Conservation (phyloP, 1,140 invertebrate genomes). For the Holotrichia oblita region DNA sequence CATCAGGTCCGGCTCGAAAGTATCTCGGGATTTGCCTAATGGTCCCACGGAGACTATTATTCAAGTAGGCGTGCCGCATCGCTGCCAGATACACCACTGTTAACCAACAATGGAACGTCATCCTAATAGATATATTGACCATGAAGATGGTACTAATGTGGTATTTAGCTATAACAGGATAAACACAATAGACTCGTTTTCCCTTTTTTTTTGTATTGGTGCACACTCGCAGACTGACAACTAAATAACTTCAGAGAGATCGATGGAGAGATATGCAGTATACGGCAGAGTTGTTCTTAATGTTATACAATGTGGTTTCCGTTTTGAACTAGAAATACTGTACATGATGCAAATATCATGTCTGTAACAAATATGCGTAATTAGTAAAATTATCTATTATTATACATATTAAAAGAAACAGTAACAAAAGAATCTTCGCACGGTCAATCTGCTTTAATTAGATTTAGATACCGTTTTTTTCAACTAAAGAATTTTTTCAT, state of each 20-base stretch:
- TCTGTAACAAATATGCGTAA: too few relatives aligned
- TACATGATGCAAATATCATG: too few relatives aligned
- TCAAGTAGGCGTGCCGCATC: slow-evolving; percentile 32
- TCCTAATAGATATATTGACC: slow-evolving; percentile 40
- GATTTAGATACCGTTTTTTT: too few relatives aligned
- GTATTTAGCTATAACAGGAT: slow-evolving; percentile 37
- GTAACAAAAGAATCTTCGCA: too few relatives aligned
- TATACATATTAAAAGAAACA: too few relatives aligned
- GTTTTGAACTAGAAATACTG: too few relatives aligned
- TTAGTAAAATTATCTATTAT: too few relatives aligned
- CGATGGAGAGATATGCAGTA: neutral
- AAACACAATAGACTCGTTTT: slow-evolving; percentile 27
- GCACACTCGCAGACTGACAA: neutral
- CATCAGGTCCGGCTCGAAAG: neutral
- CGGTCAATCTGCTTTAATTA: too few relatives aligned
- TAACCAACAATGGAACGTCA: slow-evolving; percentile 37
- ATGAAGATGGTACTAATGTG: slow-evolving; percentile 39
- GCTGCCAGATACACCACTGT: slow-evolving; percentile 21
- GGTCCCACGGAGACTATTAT: slow-evolving; percentile 39
- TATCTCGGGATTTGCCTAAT: slow-evolving; percentile 29
- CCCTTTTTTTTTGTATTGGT: neutral
- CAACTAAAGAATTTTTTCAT: too few relatives aligned
- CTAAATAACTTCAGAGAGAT: slow-evolving; percentile 17
- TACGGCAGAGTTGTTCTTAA: neutral
- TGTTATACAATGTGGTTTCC: too few relatives aligned